Evolutionary conservation across 2,888 invertebrate genomes (phyloP).

Genomic region (Agelastica alni): DNA sequence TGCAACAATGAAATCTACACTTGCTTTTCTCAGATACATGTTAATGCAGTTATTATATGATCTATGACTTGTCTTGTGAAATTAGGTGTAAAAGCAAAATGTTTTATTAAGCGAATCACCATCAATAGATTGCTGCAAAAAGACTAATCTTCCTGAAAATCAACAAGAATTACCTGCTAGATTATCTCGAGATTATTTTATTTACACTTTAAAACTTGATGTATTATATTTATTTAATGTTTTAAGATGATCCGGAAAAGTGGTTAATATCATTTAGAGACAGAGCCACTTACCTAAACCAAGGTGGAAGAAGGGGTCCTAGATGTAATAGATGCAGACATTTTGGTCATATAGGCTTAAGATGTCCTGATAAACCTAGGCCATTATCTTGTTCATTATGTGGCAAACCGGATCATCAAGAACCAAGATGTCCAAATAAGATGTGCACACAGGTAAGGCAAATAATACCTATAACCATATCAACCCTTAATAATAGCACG

Average conservation of each 20-base stretch:
- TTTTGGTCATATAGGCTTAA: conserved; percentile 65
- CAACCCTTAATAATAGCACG: no score
- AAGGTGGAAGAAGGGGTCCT: conserved; percentile 31
- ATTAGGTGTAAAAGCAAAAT: no score
- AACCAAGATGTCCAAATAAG: conserved; percentile 69
- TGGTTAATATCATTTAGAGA: conserved; percentile 59
- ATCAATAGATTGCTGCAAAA: no score
- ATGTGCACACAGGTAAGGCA: conserved; percentile 70
- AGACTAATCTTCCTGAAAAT: no score
- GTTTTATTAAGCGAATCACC: no score
- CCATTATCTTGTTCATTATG: conserved; percentile 66
- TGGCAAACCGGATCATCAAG: conserved; percentile 67
- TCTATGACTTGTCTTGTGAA: no score
- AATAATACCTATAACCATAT: no score
- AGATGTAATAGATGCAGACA: conserved; percentile 70
- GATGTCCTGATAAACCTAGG: conserved; percentile 61
- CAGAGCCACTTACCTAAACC: conserved; percentile 29
- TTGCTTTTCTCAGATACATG: no score
- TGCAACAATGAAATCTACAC: no score
- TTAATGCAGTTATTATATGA: no score
- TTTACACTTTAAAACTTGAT: background rate
- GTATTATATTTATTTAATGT: conserved; percentile 11
- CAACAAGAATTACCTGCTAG: no score
- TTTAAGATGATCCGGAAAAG: conserved; percentile 61
- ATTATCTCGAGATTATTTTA: no score